Base-by-base conservation (phyloP, 2,113 vertebrate genomes). In the Psittacula cyanocephala region DNA sequence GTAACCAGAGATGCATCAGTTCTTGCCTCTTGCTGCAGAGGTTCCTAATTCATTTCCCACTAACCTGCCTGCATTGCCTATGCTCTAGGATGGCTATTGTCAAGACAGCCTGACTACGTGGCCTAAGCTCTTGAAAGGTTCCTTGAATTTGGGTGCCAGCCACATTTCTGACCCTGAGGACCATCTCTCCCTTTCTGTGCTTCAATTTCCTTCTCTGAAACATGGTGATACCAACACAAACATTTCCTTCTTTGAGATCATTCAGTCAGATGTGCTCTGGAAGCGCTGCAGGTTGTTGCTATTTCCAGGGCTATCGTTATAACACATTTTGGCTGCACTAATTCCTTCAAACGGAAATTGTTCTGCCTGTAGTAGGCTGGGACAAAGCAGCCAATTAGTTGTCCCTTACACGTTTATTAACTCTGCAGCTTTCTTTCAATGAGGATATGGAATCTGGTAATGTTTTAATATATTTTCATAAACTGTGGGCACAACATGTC, bases 401-500 rank as follows among this genome's bases (percentile, higher is more conserved):
- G 71, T 93, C 86, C 39, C 50, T 96, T 85, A 74, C 75, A 91
- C 15, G 19, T 96, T 95, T 96, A 96, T 96, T 95, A 95, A 96
- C 78, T 94, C 92, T 91, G 84, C 87, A 86, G 75, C 81, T 89
- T 92, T 85, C 77, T 93, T 93, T 82, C 94, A 95, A 76, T 82
- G 88, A 59, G 46, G 80, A 20, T 86, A 69, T 84, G 72, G 82
- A 96, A 96, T 92, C 67, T 84, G 83, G 81, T 93, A 91, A 95
- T 91, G 79, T 94, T 95, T 95, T 88, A 96, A 94, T 94, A 93
- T 83, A 93, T 91, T 96, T 97, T 95, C 93, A 95, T 95, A 92
- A 95, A 83, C 86, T 93, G 81, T 94, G 94, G 96, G 93, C 94
- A 95, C 87, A 96, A 96, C 96, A 94, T 78, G 93, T 95, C 94